phyloP scores from a whole-genome alignment of 2,888 invertebrate genomes.

The Stegophylla sp. region DNA sequence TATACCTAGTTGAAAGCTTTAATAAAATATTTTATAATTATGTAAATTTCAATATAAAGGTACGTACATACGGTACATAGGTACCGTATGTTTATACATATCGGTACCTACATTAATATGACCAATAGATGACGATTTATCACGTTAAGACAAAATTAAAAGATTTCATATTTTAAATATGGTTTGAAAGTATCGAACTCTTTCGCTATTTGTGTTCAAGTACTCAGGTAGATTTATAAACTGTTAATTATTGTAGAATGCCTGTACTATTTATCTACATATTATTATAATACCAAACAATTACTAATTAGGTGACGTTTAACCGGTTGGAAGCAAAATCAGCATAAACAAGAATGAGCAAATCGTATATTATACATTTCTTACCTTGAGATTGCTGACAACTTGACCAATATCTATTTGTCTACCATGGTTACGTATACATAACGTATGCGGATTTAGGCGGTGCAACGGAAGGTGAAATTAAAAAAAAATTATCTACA shows the following conservation, averaged over 20 bases:
- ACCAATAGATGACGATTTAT: neutral
- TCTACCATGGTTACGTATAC: conserved; percentile 56
- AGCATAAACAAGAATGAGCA: neutral
- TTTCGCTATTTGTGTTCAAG: neutral
- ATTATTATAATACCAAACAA: no score
- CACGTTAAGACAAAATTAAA: neutral
- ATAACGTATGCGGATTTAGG: conserved; percentile 22
- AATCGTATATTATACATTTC: neutral
- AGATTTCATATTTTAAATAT: neutral
- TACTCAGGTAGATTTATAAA: neutral
- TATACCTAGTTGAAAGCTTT: no score
- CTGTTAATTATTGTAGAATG: no score
- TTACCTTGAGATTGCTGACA: conserved; percentile 43
- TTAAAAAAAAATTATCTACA: conserved; percentile 12
- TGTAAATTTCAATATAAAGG: neutral
- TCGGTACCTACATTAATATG: neutral
- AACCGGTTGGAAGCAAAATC: no score
- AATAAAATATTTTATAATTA: no score
- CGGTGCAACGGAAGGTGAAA: conserved; percentile 7
- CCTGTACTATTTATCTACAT: no score
- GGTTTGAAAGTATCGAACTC: neutral
- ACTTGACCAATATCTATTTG: conserved; percentile 31
- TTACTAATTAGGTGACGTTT: no score
- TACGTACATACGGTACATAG: neutral
- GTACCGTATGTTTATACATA: neutral